Conservation (phyloP, 2,888 invertebrate species). For the Zootermopsis nevadensis region DNA sequence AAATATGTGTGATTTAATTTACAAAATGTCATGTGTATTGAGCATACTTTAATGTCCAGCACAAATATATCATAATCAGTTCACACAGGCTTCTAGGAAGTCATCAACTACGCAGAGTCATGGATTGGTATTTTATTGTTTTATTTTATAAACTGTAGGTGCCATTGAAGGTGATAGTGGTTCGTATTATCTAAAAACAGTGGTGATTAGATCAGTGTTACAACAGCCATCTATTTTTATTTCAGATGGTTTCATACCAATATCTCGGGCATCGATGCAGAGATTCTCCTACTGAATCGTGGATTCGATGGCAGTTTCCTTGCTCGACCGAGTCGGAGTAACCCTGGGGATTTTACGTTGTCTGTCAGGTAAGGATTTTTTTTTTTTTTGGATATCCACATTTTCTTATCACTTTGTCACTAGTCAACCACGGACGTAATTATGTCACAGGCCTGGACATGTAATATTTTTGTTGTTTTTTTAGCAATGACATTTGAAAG, state of each 20-base stretch:
- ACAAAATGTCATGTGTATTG: too few relatives aligned
- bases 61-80: too few relatives aligned
- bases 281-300: slow-evolving; percentile 88
- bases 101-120: too few relatives aligned
- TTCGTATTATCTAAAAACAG: too few relatives aligned
- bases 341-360: slow-evolving; percentile 96
- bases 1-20: too few relatives aligned
- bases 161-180: too few relatives aligned
- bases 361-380: slow-evolving; percentile 77
- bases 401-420: neutral
- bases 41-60: too few relatives aligned
- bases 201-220: too few relatives aligned
- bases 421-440: too few relatives aligned
- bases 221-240: slow-evolving; percentile 18
- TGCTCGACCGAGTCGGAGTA: slow-evolving; percentile 94
- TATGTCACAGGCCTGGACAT: neutral
- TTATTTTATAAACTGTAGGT: too few relatives aligned
- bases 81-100: too few relatives aligned
- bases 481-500: neutral
- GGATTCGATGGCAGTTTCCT: slow-evolving; percentile 97
- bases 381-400: neutral
- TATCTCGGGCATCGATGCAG: slow-evolving; percentile 95
- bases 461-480: neutral
- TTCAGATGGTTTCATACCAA: slow-evolving; percentile 97
- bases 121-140: too few relatives aligned